Percentiles rank a stretch among this genome's conserved stretches.
Conservation (phyloP, 2,888 invertebrate genomes). For the Archips crataeganus region DNA sequence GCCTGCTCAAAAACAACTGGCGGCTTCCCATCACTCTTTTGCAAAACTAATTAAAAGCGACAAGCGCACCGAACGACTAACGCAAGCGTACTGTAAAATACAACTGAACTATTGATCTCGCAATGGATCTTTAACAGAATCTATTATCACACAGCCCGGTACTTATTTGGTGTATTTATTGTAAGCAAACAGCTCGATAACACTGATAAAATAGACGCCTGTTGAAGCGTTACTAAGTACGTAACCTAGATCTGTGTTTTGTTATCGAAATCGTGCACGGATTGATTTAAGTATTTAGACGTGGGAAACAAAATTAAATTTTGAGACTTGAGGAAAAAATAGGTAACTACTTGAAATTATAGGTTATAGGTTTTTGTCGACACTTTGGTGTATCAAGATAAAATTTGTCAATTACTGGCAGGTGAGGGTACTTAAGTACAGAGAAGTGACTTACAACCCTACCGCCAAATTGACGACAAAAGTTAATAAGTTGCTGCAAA, state of each 20-base stretch:
- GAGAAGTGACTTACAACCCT: too few species aligned
- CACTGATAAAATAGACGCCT: constrained; percentile 23
- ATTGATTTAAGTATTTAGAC: neutral
- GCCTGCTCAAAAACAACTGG: constrained; percentile 77
- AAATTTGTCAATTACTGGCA: too few species aligned
- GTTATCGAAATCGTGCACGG: neutral
- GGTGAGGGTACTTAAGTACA: too few species aligned
- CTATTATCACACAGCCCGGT: constrained; percentile 41
- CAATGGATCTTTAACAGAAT: constrained; percentile 42
- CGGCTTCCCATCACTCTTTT: constrained; percentile 56
- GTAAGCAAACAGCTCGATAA: constrained; percentile 38
- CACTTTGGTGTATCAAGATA: too few species aligned
- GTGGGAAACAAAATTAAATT: neutral
- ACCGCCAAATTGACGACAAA: too few species aligned
- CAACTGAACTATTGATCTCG: constrained; percentile 46
- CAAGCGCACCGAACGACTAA: constrained; percentile 49
- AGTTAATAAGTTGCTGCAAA: too few species aligned
- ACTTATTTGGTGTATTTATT: constrained; percentile 32
- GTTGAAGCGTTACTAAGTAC: constrained; percentile 8
- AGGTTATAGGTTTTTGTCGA: too few species aligned
- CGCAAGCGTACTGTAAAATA: constrained; percentile 40
- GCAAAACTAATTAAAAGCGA: constrained; percentile 19
- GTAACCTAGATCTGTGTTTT: constrained; percentile 21
- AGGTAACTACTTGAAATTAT: neutral
- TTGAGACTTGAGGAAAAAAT: too few species aligned